Percentiles rank a stretch among this genome's conserved stretches.
Evolutionary conservation across 2,888 invertebrate species (phyloP).

Genomic region (Drosophila eohydei): DNA sequence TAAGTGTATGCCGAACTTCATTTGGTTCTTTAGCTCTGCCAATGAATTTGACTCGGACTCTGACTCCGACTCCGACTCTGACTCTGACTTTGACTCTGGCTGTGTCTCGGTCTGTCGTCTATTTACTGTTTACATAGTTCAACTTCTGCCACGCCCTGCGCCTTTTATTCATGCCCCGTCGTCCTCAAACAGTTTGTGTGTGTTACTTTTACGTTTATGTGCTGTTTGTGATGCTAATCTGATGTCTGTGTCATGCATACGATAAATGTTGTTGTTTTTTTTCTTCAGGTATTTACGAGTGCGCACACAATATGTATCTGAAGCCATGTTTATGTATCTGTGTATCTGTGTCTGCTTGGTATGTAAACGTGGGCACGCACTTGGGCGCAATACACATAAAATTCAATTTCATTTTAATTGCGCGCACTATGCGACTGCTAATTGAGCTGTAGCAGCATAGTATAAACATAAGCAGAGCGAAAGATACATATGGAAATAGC

Average conservation of each 20-base stretch:
- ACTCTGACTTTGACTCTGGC: neutral
- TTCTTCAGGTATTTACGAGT: conserved; percentile 53
- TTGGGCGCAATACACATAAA: conserved; percentile 73
- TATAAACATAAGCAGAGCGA: conserved; percentile 31
- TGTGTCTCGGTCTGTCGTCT: conserved; percentile 44
- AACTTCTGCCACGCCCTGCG: conserved; percentile 33
- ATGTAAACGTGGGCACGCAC: conserved; percentile 49
- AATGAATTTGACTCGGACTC: conserved; percentile 3
- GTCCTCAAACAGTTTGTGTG: conserved; percentile 50
- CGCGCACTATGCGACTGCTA: conserved; percentile 70
- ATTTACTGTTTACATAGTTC: conserved; percentile 74
- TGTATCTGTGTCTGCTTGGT: conserved; percentile 30
- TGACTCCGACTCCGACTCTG: neutral
- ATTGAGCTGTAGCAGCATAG: conserved; percentile 62
- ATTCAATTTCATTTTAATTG: conserved; percentile 79
- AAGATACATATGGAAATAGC: conserved; percentile 15
- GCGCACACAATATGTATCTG: conserved; percentile 19
- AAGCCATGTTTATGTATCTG: conserved; percentile 18
- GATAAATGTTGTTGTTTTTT: conserved; percentile 58
- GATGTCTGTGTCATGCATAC: conserved; percentile 78
- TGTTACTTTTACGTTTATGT: conserved; percentile 78
- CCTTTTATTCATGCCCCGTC: conserved; percentile 35
- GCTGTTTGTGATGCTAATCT: conserved; percentile 80
- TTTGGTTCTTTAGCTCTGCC: conserved; percentile 13
- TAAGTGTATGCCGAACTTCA: conserved; percentile 49